A percentile compares a stretch with the other conserved stretches of the same genome.
These are phyloP conservation scores for Amblyteles armatorius DNA, from an alignment of 2,888 invertebrate genomes.

Conservation along the genomic window DNA sequence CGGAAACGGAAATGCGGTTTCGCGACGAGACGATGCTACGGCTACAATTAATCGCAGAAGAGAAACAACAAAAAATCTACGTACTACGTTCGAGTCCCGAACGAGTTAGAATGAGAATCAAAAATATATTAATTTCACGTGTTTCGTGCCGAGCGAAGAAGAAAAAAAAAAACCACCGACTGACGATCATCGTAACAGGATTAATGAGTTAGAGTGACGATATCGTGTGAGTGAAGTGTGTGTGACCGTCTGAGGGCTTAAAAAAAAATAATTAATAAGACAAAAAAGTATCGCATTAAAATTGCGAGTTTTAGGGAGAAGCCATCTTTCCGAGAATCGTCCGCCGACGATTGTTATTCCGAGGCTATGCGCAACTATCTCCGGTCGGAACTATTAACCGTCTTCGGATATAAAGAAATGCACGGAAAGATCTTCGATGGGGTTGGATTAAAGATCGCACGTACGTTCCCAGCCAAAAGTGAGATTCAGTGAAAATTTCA, in stretches of 20 bases:
- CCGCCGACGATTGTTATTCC: background rate
- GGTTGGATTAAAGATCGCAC: no score
- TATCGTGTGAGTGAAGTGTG: slow-evolving; percentile 24
- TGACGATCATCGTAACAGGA: slow-evolving; percentile 33
- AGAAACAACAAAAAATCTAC: background rate
- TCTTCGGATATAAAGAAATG: background rate
- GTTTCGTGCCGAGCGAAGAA: slow-evolving; percentile 47
- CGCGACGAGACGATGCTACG: slow-evolving; percentile 51
- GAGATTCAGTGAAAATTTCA: no score
- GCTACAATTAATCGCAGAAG: slow-evolving; percentile 30
- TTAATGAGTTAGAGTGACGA: slow-evolving; percentile 39
- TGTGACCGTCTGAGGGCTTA: slow-evolving; percentile 19
- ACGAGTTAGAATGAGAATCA: slow-evolving; percentile 28
- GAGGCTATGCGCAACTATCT: background rate
- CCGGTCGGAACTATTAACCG: background rate
- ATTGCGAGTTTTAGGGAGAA: slow-evolving; percentile 46
- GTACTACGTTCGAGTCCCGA: slow-evolving; percentile 41
- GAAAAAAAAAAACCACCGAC: slow-evolving; percentile 12
- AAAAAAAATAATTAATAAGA: background rate
- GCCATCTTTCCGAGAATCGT: slow-evolving; percentile 31
- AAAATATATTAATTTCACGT: slow-evolving; percentile 47
- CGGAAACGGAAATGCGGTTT: slow-evolving; percentile 67
- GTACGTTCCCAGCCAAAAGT: no score
- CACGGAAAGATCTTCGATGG: background rate
- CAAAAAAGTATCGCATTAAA: slow-evolving; percentile 34